Percentiles rank a stretch among this genome's conserved stretches.
Conservation (phyloP, 2,888 invertebrate species). For the Tetragonisca angustula region DNA sequence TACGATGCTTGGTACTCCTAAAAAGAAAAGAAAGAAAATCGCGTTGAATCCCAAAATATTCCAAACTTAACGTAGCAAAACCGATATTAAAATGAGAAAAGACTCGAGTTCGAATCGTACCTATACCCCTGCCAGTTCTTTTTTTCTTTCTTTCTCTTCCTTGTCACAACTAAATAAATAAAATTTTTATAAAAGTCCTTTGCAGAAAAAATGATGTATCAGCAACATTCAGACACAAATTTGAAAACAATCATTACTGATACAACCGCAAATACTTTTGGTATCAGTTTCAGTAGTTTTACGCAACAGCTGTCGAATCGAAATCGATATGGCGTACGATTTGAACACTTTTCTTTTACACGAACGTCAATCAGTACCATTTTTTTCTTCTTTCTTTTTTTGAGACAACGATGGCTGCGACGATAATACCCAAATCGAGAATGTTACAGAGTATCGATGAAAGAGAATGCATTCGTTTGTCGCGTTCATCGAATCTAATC, state of each 20-base stretch:
- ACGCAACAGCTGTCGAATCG: background rate
- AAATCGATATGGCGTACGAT: constrained; percentile 2
- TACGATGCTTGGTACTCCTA: background rate
- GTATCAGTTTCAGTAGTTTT: background rate
- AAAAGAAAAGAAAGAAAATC: constrained; percentile 22
- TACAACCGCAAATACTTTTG: background rate
- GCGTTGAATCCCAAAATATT: background rate
- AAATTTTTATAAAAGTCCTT: background rate
- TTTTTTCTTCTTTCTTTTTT: constrained; percentile 47
- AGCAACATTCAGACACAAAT: too few species aligned
- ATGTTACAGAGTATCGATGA: too few species aligned
- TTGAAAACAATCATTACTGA: too few species aligned
- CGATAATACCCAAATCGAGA: background rate
- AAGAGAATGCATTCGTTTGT: background rate
- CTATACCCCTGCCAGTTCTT: too few species aligned
- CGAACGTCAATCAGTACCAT: constrained; percentile 41
- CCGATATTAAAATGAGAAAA: background rate
- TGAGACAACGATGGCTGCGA: background rate
- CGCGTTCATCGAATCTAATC: background rate
- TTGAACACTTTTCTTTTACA: constrained; percentile 10
- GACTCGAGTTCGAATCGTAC: constrained; percentile 15
- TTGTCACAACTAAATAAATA: too few species aligned
- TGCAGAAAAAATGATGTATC: too few species aligned
- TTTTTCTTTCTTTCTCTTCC: too few species aligned
- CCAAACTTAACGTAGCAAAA: background rate